These are phyloP conservation scores for Heliornis fulica DNA, from an alignment of 2,113 vertebrate species.

Conservation along the genomic window DNA sequence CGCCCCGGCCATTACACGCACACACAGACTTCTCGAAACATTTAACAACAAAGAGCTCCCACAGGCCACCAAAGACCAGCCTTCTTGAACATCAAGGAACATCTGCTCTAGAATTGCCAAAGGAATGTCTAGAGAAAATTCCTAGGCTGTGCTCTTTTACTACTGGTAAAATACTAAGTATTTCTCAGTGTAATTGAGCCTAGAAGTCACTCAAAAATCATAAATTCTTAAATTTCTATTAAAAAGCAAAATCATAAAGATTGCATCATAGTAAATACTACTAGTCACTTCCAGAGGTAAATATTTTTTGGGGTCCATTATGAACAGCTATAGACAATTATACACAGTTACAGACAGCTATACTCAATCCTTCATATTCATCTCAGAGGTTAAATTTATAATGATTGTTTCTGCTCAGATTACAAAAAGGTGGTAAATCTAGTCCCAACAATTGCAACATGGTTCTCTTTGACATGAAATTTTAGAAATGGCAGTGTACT, in stretches of 20 bases:
- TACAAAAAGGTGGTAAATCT: not conserved
- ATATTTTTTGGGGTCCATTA: not conserved
- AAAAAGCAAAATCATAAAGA: not conserved
- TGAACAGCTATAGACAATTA: too few species aligned
- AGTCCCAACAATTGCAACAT: not conserved
- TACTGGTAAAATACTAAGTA: not conserved
- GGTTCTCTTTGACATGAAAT: not conserved
- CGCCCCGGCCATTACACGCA: rapidly evolving
- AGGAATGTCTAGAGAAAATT: not conserved
- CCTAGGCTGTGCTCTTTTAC: not conserved
- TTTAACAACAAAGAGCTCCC: not conserved
- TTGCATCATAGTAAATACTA: not conserved
- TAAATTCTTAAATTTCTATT: not conserved
- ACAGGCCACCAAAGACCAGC: not conserved
- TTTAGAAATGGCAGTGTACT: not conserved
- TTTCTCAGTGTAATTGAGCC: not conserved
- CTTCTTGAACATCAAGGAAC: too few species aligned
- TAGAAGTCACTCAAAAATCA: not conserved
- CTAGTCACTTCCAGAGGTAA: not conserved
- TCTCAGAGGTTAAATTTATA: not conserved
- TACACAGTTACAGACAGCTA: too few species aligned
- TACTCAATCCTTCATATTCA: not conserved
- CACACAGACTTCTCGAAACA: not conserved
- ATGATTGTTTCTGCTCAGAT: not conserved
- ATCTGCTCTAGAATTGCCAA: not conserved